Conservation (phyloP, 2,888 invertebrate genomes). For the Beris chalybata region DNA sequence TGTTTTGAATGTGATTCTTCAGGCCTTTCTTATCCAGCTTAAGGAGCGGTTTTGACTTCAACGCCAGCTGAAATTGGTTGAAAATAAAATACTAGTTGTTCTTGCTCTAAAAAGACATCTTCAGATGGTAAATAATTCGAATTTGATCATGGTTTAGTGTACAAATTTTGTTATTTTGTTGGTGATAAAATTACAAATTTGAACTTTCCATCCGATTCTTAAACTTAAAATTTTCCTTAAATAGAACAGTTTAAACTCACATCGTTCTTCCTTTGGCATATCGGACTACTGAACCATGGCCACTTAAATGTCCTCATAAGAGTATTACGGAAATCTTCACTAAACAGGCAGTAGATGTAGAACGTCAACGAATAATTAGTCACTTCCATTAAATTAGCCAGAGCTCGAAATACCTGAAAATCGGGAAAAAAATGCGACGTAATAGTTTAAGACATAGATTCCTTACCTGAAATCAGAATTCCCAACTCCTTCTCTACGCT, state of each 20-base stretch:
- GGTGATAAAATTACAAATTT: too few relatives aligned
- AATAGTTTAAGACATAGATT: too few relatives aligned
- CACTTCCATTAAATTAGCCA: conserved; percentile 73
- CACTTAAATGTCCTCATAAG: conserved; percentile 66
- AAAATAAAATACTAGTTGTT: too few relatives aligned
- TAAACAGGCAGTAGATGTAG: conserved; percentile 77
- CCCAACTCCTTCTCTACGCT: background rate
- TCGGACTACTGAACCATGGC: conserved; percentile 56
- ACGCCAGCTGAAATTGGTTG: conserved; percentile 40
- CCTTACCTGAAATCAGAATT: background rate
- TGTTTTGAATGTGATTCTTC: conserved; percentile 51
- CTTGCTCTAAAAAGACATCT: too few relatives aligned
- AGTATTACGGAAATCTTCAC: conserved; percentile 74
- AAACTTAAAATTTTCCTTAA: too few relatives aligned
- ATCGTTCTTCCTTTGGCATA: conserved; percentile 51
- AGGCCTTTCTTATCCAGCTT: conserved; percentile 47
- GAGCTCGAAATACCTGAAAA: conserved; percentile 65
- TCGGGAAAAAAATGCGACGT: background rate
- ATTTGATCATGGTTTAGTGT: too few relatives aligned
- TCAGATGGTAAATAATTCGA: too few relatives aligned
- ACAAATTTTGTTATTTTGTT: too few relatives aligned
- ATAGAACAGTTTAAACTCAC: conserved; percentile 39
- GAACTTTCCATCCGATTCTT: too few relatives aligned
- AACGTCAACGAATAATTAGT: conserved; percentile 78
- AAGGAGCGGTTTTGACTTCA: conserved; percentile 47